Evolutionary conservation across 1,140 invertebrate genomes (phyloP).

Genomic region (Lepidurus apus): DNA sequence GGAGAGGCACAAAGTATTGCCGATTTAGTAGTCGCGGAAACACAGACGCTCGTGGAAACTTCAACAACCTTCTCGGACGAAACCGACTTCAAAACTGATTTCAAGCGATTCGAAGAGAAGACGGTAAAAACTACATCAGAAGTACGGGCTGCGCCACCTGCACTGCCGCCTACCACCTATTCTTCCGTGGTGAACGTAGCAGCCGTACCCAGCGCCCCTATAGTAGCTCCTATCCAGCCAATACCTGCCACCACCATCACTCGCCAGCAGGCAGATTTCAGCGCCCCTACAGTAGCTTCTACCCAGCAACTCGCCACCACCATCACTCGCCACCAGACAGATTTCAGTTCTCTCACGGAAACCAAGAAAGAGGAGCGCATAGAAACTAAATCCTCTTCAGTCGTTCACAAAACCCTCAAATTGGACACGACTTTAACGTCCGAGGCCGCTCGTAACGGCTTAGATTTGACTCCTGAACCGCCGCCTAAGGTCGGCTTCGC

Average conservation of each 20-base stretch:
- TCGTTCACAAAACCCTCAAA: not conserved
- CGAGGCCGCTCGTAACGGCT: slow-evolving; percentile 31
- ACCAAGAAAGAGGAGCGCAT: not conserved
- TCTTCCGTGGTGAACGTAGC: slow-evolving; percentile 5
- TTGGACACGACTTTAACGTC: not conserved
- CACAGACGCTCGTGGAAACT: not conserved
- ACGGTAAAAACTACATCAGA: not conserved
- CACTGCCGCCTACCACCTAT: not conserved
- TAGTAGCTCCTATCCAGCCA: not conserved
- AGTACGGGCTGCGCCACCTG: not conserved
- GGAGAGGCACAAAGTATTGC: slow-evolving; percentile 79
- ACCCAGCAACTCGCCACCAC: not conserved
- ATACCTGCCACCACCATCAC: not conserved
- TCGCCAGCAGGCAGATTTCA: not conserved
- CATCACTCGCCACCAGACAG: not conserved
- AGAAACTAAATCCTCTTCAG: not conserved
- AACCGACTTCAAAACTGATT: not conserved
- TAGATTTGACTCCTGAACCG: slow-evolving; percentile 60
- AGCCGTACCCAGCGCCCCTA: not conserved
- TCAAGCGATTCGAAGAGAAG: not conserved
- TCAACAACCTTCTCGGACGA: not conserved
- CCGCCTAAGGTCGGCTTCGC: slow-evolving; percentile 64
- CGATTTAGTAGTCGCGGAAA: slow-evolving; percentile 48
- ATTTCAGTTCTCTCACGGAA: not conserved
- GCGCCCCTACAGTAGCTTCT: not conserved